phyloP scores from a whole-genome alignment of 1,140 invertebrate species.

The Orius laevigatus region DNA sequence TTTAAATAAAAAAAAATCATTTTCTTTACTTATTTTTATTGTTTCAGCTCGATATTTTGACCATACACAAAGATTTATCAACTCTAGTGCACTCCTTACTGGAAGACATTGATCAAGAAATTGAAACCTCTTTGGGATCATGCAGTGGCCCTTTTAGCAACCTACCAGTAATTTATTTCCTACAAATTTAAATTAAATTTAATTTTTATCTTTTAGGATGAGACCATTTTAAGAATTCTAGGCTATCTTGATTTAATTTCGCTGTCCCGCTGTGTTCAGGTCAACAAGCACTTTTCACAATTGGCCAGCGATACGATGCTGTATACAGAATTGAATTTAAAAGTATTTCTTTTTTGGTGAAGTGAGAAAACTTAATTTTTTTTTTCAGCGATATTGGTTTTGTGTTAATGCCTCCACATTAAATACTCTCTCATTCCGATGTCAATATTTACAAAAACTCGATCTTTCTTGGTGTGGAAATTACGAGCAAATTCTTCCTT shows the following conservation, averaged over 20 bases:
- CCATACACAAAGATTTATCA: constrained; percentile 13
- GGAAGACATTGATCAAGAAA: constrained; percentile 16
- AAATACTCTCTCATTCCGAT: constrained; percentile 33
- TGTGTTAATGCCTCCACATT: constrained; percentile 31
- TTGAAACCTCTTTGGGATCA: constrained; percentile 6
- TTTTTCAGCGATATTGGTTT: constrained; percentile 34
- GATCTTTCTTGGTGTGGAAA: constrained; percentile 82
- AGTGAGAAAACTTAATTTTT: constrained; percentile 13
- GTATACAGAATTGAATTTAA: constrained; percentile 62
- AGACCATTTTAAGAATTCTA: constrained; percentile 55
- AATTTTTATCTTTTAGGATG: constrained; percentile 35
- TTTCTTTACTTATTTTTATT: neutral
- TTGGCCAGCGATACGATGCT: constrained; percentile 58
- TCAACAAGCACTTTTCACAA: constrained; percentile 55
- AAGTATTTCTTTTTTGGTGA: constrained; percentile 29
- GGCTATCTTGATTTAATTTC: constrained; percentile 62
- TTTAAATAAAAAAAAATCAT: too few relatives aligned
- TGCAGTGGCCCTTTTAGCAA: constrained; percentile 24
- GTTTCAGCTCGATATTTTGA: constrained; percentile 19
- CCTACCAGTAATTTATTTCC: constrained; percentile 27
- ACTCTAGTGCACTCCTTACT: constrained; percentile 13
- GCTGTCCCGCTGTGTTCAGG: constrained; percentile 52
- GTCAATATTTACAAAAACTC: constrained; percentile 53
- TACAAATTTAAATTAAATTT: constrained; percentile 10
- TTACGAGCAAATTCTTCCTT: constrained; percentile 39